Evolutionary conservation across 2,113 vertebrate genomes (phyloP).

Genomic region (Pandion haliaetus): DNA sequence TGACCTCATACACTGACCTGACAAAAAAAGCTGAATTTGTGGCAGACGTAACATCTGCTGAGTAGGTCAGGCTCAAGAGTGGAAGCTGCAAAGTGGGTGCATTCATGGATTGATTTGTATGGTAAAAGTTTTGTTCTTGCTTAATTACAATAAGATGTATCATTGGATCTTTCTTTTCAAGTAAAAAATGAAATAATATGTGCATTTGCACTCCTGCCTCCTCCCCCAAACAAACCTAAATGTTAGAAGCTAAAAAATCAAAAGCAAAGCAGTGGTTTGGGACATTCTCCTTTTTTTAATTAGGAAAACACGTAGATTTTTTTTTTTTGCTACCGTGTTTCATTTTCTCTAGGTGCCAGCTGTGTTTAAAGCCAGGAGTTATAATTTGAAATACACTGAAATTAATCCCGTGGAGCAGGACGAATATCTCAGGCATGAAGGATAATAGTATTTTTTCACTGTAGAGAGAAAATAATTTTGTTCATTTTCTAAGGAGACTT

Average conservation of each 20-base stretch:
- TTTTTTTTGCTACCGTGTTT: not conserved
- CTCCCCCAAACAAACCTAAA: not conserved
- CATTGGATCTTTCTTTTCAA: not conserved
- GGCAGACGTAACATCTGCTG: not conserved
- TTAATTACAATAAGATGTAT: not conserved
- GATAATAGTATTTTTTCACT: constrained; percentile 5
- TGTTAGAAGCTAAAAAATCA: not conserved
- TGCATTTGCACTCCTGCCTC: not conserved
- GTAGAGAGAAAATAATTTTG: not conserved
- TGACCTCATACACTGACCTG: not conserved
- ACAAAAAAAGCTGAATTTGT: not conserved
- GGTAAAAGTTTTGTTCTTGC: not conserved
- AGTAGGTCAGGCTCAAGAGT: not conserved
- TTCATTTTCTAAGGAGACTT: not conserved
- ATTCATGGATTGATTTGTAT: not conserved
- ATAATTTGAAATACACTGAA: constrained; percentile 42
- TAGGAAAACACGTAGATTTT: not conserved
- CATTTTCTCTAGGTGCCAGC: not conserved
- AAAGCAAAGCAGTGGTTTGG: not conserved
- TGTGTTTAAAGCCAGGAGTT: constrained; percentile 10
- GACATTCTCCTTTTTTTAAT: not conserved
- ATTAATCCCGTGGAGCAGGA: constrained; percentile 23
- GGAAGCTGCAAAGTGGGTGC: not conserved
- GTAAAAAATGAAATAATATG: not conserved
- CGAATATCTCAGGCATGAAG: not conserved